Base-by-base conservation (phyloP, 2,797 vertebrate genomes). In the Pterois miles region DNA sequence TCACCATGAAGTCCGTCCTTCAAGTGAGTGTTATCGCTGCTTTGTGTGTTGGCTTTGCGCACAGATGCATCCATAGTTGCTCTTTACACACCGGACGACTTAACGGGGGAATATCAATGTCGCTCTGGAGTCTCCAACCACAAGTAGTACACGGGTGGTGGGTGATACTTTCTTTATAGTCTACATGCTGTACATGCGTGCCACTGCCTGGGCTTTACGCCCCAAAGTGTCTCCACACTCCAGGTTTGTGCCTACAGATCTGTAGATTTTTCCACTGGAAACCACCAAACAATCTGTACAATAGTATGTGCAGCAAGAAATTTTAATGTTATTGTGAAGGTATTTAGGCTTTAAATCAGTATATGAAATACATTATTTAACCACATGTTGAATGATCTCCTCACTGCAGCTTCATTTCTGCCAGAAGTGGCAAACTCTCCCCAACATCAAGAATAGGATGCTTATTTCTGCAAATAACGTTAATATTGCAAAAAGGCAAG, bases 1-100 rank as follows among this genome's bases (percentile, higher is more conserved):
- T 95, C 74, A 96, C 96, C 0, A 80, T 98, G 63, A 99, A 99
- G 91, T 95, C 91, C 0, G 97, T 98, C 46, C 95, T 99, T 6
- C 98, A 99, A 97, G 98, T 98, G 86, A 94, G 97, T 86, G 64
- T 0, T 33, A 6, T 4, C 2, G 8, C 8, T 29, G 36, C 3
- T 38, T 48, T 14, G 63, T 25, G 27, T 38, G 11, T 14, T 38
- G 7, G 12, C 12, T 48, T 64, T 71, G 43, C 69, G 62, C 59
- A 4, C 67, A 22, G 4, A 7, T 4, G 38, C 63, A 4, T 65
- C 60, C 67, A 33, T 8, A 48, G 23, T 14, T 25, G n/a, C 3
- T 33, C 16, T 80, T 88, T 75, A 74, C 33, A 65, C 78, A 78
- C 43, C 7, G 2, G 23, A 2, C 9, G 5, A 36, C 9, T 38